Evolutionary conservation across 1,140 invertebrate species (phyloP), one percentile per base, ranked within the genome.

Genomic region (Microplitis mediator): DNA sequence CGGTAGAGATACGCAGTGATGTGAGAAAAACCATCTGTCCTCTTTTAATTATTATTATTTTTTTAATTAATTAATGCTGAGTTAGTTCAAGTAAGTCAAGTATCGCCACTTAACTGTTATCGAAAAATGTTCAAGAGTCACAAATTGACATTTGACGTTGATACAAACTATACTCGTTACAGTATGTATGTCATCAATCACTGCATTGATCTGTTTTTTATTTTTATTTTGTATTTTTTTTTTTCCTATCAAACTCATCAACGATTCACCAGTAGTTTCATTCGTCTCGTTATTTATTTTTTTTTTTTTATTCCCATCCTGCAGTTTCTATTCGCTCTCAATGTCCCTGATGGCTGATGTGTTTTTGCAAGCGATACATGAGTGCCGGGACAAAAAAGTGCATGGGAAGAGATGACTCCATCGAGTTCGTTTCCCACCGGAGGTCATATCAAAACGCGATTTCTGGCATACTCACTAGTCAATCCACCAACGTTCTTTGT

Each of bases 91-190:
- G 61, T 71, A 63, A 78, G 79, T 80, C 78, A 80, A 80, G 76
- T 80, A 76, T 71, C 70, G 68, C 65, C 77, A 78, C 77, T 79
- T 76, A 73, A 77, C 63, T 64, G 71, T 76, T 66, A 69, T 79
- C 74, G 23, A 60, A 63, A 34, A 71, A 64, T 52, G 13, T 35
- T 34, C 16, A 66, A 35, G 31, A 54, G 32, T 13, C 36, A 35
- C 31, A 36, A 39, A 31, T 56, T 32, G 66, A 36, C 66, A 60
- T 39, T 68, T 66, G 16, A 16, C 64, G 50, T 66, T 16, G 50
- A 66, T 54, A 14, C 45, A 32, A 34, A 8, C 32, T 32, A 3
- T 45, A 11, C 4, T 54, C 31, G 39, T 50, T 52, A 14, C 16
- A 68, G 5, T 35, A 16, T 54, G 35, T 54, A 16, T 54, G 45